Evolutionary conservation across 2,888 invertebrate species (phyloP), one percentile per base, ranked within the genome.

Genomic region (Mesoligia furuncula): DNA sequence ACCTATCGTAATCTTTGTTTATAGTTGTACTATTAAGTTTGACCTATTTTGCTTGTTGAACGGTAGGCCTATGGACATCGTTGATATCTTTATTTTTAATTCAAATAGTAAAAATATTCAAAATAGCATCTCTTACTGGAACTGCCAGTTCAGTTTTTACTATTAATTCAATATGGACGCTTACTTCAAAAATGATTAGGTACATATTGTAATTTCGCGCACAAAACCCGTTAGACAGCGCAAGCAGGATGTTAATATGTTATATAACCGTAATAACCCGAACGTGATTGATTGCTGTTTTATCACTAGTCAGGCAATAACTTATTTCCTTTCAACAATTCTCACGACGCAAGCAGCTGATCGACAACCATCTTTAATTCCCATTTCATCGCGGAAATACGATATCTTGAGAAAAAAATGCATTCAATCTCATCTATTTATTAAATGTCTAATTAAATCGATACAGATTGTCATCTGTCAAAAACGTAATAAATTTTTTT

Each of bases 311-410:
- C 8, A 36, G 68, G 84, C 75, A 80, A 84, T 81, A 81, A 75
- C 54, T 75, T 71, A 84, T 78, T 81, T 81, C 84, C 81, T 81
- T 71, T 84, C 66, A 61, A 78, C 59, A 71, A 84, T 81, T 84
- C 84, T 84, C 84, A 84, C 85, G 85, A 67, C 64, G 45, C 24
- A 27, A 66, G 24, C 84, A 64, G 45, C 66, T 66, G 69, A 70
- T 74, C 39, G 65, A n/a, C 54, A 7, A 74, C 68, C 65, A 71
- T 51, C n/a, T 80, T 48, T 62, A 15, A 65, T 66, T 71, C 70
- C 65, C 59, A 78, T 73, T 64, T 51, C 57, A 73, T 48, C 39
- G 80, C 72, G 74, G 84, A 80, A 80, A 84, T 66, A 51, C 42
- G 73, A 83, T 77, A 77, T 71, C 75, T 83, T 71, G 57, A 70